These are phyloP conservation scores for Meiosimyza decipiens DNA, from an alignment of 2,888 invertebrate genomes.

Conservation along the genomic window DNA sequence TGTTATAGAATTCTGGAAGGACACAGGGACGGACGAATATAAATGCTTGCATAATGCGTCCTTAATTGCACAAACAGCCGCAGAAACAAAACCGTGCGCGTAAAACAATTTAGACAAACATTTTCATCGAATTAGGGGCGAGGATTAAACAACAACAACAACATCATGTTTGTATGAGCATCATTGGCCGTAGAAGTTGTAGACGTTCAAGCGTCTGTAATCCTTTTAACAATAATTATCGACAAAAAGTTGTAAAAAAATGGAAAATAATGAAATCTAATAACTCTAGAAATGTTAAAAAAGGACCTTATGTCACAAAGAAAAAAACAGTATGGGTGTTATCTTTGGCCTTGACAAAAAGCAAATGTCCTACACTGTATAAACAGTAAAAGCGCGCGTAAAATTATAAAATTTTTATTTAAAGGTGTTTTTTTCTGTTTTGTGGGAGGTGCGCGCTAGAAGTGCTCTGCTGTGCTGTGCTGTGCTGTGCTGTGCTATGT, in stretches of 20 bases:
- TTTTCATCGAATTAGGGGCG: conserved; percentile 24
- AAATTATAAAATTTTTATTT: no score
- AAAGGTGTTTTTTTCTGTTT: no score
- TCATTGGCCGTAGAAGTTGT: conserved; percentile 20
- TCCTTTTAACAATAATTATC: conserved; percentile 34
- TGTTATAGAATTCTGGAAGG: conserved; percentile 22
- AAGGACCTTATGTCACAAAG: not conserved
- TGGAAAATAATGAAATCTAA: not conserved
- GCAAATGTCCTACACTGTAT: conserved; percentile 17
- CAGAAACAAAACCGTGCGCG: conserved; percentile 42
- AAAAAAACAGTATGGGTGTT: not conserved
- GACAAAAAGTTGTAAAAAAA: conserved; percentile 5
- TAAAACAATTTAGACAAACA: conserved; percentile 35
- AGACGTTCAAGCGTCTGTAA: conserved; percentile 25
- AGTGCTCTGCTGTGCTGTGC: no score
- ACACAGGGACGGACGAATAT: not conserved
- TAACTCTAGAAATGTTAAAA: no score
- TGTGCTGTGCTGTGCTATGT: no score
- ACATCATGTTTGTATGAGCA: not conserved
- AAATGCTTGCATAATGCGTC: conserved; percentile 54
- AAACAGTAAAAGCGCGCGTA: no score
- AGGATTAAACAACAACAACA: conserved; percentile 19
- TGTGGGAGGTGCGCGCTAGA: no score
- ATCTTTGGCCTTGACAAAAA: not conserved
- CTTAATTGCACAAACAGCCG: conserved; percentile 61